phyloP scores from a whole-genome alignment of 2,888 invertebrate species.

The Deilephila elpenor region DNA sequence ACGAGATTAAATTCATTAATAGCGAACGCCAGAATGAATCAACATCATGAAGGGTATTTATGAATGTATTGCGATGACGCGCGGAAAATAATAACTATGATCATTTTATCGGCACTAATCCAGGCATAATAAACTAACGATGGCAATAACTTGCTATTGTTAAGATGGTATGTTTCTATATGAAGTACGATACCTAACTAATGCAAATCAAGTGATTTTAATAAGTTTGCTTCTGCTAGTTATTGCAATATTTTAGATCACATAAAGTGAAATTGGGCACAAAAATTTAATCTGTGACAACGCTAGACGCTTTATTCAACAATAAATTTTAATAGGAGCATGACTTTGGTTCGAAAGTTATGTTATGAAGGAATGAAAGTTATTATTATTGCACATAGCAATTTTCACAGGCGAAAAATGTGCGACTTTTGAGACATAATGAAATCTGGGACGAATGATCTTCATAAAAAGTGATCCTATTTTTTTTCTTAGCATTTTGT shows the following conservation, averaged over 20 bases:
- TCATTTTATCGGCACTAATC: not conserved
- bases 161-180: not conserved
- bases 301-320: not conserved
- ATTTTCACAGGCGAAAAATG: not conserved
- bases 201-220: not conserved
- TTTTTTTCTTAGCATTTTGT: not conserved
- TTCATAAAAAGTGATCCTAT: not conserved
- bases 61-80: slow-evolving; percentile 1
- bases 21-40: not conserved
- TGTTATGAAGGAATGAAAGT: not conserved
- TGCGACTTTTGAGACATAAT: not conserved
- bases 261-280: not conserved
- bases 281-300: not conserved
- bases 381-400: slow-evolving; percentile 2
- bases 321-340: not conserved
- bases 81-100: not conserved
- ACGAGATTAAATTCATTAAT: slow-evolving; percentile 3
- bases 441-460: slow-evolving; percentile 2
- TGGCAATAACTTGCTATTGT: not conserved
- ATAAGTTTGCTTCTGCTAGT: not conserved
- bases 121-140: not conserved
- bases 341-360: not conserved
- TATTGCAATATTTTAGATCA: not conserved
- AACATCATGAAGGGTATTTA: not conserved
- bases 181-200: not conserved